Conservation (phyloP, 1,140 invertebrate genomes). For the Lasioglossum albipes region DNA sequence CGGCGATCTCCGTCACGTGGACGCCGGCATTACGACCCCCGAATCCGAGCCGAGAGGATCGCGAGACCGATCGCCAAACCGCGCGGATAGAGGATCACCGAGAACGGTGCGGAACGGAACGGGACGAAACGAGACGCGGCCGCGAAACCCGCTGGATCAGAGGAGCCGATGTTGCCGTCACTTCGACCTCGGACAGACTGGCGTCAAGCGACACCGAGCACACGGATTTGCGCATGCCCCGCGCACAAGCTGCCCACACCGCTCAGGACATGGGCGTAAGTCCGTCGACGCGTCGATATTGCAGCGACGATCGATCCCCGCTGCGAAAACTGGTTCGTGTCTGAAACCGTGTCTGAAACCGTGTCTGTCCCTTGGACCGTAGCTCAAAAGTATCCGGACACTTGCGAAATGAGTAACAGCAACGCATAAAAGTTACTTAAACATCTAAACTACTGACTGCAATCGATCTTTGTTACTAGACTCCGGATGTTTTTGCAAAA, state of each 20-base stretch:
- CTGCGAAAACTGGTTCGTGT: conserved; percentile 57
- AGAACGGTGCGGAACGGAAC: conserved; percentile 9
- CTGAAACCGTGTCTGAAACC: conserved; percentile 54
- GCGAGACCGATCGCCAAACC: neutral
- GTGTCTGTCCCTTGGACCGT: neutral
- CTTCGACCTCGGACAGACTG: conserved; percentile 79
- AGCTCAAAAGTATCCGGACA: no score
- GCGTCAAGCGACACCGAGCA: conserved; percentile 66
- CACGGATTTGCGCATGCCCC: conserved; percentile 72
- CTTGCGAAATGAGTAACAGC: no score
- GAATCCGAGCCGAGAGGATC: conserved; percentile 4
- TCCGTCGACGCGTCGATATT: conserved; percentile 72
- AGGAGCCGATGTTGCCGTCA: conserved; percentile 72
- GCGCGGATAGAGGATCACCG: neutral
- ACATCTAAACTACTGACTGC: no score
- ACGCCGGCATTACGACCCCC: neutral
- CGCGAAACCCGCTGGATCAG: conserved; percentile 31
- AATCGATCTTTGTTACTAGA: no score
- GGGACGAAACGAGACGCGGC: conserved; percentile 5
- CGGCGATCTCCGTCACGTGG: conserved; percentile 35
- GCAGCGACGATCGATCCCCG: conserved; percentile 58
- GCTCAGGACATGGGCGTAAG: conserved; percentile 68
- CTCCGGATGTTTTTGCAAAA: no score
- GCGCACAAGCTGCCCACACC: conserved; percentile 50
- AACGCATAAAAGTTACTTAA: no score